A percentile compares a stretch with the other conserved stretches of the same genome.
Evolutionary conservation across 2,797 vertebrate genomes (phyloP).

Genomic region (Sebastes ruberrimus): DNA sequence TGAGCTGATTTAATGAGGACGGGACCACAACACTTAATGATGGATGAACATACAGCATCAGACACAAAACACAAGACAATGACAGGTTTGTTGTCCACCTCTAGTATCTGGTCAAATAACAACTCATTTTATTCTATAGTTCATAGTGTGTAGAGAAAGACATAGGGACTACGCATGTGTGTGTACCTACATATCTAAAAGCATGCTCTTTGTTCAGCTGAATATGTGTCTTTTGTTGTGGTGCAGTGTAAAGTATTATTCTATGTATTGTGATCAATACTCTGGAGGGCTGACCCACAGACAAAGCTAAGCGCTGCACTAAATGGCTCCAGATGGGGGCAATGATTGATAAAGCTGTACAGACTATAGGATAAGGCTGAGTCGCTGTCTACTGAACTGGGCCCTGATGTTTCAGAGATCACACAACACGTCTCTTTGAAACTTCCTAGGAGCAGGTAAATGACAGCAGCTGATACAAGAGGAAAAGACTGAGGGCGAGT

Average conservation of each 20-base stretch:
- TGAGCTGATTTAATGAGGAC: constrained; percentile 16
- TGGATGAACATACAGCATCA: constrained; percentile 51
- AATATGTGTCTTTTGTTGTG: not conserved
- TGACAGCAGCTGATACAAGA: constrained; percentile 70
- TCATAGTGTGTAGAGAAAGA: not conserved
- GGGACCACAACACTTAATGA: constrained; percentile 32
- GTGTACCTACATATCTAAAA: not conserved
- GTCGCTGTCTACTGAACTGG: not conserved
- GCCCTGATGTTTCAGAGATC: constrained; percentile 26
- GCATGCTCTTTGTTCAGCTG: not conserved
- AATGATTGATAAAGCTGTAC: constrained; percentile 28
- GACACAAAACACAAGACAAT: constrained; percentile 70
- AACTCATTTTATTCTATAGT: not conserved
- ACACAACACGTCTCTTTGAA: constrained; percentile 18
- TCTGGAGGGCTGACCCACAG: constrained; percentile 25
- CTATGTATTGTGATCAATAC: constrained; percentile 24
- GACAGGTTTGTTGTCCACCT: constrained; percentile 28
- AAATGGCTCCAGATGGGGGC: constrained; percentile 31
- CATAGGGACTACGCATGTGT: not conserved
- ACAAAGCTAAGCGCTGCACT: constrained; percentile 13
- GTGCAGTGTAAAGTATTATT: not conserved
- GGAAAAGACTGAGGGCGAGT: constrained; percentile 76
- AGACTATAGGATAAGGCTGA: constrained; percentile 10
- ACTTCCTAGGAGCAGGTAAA: constrained; percentile 43
- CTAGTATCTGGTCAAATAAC: not conserved